A percentile compares a stretch with the other conserved stretches of the same genome.
phyloP scores from a whole-genome alignment of 92 coral and sea anemone species.

The Ricordea florida region DNA sequence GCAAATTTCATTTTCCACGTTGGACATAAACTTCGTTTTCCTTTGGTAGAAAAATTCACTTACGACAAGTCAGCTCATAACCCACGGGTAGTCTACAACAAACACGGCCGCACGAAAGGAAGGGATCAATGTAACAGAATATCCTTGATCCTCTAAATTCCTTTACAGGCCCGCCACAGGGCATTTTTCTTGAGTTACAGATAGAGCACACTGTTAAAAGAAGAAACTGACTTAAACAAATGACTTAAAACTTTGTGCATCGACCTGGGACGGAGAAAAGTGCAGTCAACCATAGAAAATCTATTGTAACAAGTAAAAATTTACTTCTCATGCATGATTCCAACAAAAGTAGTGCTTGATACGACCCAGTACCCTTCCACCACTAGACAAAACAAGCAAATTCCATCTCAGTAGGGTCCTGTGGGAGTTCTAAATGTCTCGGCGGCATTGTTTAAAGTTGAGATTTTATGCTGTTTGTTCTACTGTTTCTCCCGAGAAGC shows the following conservation, averaged over 20 bases:
- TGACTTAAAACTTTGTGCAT: conserved; percentile 18
- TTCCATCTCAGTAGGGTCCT: too few relatives aligned
- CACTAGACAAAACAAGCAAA: too few relatives aligned
- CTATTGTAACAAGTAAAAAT: too few relatives aligned
- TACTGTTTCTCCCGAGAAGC: too few relatives aligned
- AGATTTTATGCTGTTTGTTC: too few relatives aligned
- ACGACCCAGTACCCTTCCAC: too few relatives aligned
- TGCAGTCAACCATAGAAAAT: conserved; percentile 35
- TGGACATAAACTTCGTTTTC: neutral
- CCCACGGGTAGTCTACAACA: neutral
- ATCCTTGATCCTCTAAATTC: conserved; percentile 16
- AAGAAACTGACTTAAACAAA: neutral
- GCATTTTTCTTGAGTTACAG: neutral
- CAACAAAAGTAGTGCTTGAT: too few relatives aligned
- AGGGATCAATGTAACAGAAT: conserved; percentile 1
- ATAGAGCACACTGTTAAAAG: neutral
- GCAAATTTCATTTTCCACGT: conserved; percentile 15
- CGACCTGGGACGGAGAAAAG: conserved; percentile 21
- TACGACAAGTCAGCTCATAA: neutral
- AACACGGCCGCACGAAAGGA: neutral
- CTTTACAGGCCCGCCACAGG: neutral
- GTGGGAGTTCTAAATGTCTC: too few relatives aligned
- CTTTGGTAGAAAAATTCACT: neutral
- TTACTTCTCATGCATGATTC: too few relatives aligned
- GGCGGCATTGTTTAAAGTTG: too few relatives aligned